Conservation (phyloP, 2,113 vertebrate genomes). For the Tor tambroides region DNA sequence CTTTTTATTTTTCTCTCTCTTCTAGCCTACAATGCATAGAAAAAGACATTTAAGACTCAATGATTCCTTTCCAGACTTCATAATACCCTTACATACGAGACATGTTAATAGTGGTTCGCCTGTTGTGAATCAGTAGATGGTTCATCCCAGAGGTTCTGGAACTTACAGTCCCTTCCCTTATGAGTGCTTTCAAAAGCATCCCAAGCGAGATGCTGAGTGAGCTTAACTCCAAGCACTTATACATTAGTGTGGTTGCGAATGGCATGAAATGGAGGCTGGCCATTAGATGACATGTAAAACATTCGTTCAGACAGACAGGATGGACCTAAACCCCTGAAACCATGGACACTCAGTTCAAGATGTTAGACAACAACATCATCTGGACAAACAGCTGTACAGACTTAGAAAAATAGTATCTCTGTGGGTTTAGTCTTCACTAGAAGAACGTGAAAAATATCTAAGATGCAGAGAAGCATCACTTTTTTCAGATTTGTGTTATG, state of each 20-base stretch:
- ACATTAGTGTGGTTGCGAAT: neutral
- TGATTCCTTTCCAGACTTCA: constrained; percentile 23
- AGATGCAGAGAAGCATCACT: neutral
- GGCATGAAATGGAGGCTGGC: neutral
- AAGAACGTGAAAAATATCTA: constrained; percentile 21
- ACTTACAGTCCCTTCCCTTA: constrained; percentile 37
- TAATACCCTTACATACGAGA: constrained; percentile 28
- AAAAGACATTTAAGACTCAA: constrained; percentile 45
- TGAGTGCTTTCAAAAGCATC: constrained; percentile 18
- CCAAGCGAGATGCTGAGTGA: constrained; percentile 50
- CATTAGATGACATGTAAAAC: constrained; percentile 13
- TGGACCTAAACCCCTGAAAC: neutral
- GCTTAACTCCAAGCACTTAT: constrained; percentile 54
- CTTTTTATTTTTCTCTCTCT: constrained; percentile 1
- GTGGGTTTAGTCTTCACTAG: neutral
- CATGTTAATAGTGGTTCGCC: constrained; percentile 49
- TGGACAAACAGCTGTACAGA: constrained; percentile 37
- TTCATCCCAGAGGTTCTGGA: neutral
- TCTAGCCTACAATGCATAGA: constrained; percentile 27
- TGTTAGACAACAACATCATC: constrained; percentile 28
- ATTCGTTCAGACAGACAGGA: constrained; percentile 13
- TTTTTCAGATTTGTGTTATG: neutral
- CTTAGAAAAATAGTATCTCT: constrained; percentile 60
- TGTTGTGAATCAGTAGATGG: constrained; percentile 28
- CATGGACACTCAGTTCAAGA: constrained; percentile 4